phyloP scores from a whole-genome alignment of 2,888 invertebrate genomes.

The Dolomedes plantarius region DNA sequence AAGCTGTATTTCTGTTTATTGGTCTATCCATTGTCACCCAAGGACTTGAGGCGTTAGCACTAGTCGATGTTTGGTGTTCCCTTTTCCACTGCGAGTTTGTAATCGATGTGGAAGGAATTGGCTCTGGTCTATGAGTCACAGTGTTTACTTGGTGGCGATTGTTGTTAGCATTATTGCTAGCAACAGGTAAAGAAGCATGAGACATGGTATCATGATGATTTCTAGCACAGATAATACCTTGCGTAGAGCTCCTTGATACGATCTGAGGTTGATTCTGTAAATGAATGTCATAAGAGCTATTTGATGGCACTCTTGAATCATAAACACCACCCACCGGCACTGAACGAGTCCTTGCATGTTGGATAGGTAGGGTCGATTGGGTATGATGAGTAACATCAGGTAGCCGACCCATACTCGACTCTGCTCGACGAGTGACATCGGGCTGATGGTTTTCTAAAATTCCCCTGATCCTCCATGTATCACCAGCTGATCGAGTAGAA shows the following conservation, averaged over 20 bases:
- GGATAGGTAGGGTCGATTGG: slow-evolving; percentile 19
- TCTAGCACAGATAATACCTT: slow-evolving; percentile 61
- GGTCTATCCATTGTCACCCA: slow-evolving; percentile 61
- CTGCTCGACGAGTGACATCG: slow-evolving; percentile 59
- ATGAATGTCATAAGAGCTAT: slow-evolving; percentile 64
- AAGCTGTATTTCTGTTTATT: slow-evolving; percentile 4
- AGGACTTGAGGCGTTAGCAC: slow-evolving; percentile 33
- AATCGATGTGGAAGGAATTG: slow-evolving; percentile 15
- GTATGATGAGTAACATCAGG: slow-evolving; percentile 64
- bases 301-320: slow-evolving; percentile 57
- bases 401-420: slow-evolving; percentile 42
- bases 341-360: slow-evolving; percentile 60
- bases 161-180: slow-evolving; percentile 31
- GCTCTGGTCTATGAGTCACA: not conserved
- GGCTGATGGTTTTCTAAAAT: slow-evolving; percentile 61
- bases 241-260: slow-evolving; percentile 62
- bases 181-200: slow-evolving; percentile 30
- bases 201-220: slow-evolving; percentile 51
- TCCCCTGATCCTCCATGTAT: slow-evolving; percentile 66
- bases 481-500: slow-evolving; percentile 63
- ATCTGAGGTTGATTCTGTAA: slow-evolving; percentile 52
- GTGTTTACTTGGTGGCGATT: slow-evolving; percentile 34
- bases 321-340: slow-evolving; percentile 61
- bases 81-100: slow-evolving; percentile 43
- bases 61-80: slow-evolving; percentile 31